Evolutionary conservation across 2,113 vertebrate genomes (phyloP), one percentile per base, ranked within the genome.

Genomic region (Misgurnus mizolepis): DNA sequence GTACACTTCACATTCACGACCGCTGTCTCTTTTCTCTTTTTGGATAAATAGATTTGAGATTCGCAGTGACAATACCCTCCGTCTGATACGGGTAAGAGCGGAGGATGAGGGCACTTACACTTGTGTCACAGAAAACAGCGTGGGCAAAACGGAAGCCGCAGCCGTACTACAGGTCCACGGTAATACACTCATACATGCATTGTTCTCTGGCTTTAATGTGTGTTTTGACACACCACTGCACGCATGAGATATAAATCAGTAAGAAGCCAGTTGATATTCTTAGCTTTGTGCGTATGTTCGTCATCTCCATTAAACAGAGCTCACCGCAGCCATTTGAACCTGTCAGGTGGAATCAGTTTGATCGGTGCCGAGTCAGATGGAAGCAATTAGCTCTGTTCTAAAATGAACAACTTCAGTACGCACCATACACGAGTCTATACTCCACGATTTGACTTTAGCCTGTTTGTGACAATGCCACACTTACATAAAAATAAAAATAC

Each of bases 81-180:
- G 93, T 90, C 94, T 99, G 78, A 91, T 95, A 78, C 94, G 94
- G 39, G 96, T 98, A 76, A 91, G 83, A 62, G 95, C 95, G 83
- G 93, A 95, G 87, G 97, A 99, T 80, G 98, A 95, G 92, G 97
- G 97, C 50, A 95, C 95, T 0, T 98, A 99, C 27, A 97, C 95
- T 15, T 99, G 97, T 88, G 94, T 97, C 62, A 97, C 97, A 58
- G 97, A 99, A 91, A 99, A 99, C 88, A 98, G 97, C 87, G 97
- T 98, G 85, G 97, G 97, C 83, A 98, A 96, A 91, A 94, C 97
- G 0, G 96, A 98, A 92, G 96, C 95, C 1, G 97, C 97, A 0
- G 97, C 96, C 82, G 94, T 95, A 85, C 85, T 99, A 83, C 97
- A 96, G 76, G 97, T 99, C 80, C 97, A 98, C 87, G 96, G 97